Percentiles rank a stretch among this genome's conserved stretches.
phyloP scores from a whole-genome alignment of 2,797 vertebrate species.

The Merluccius polli region DNA sequence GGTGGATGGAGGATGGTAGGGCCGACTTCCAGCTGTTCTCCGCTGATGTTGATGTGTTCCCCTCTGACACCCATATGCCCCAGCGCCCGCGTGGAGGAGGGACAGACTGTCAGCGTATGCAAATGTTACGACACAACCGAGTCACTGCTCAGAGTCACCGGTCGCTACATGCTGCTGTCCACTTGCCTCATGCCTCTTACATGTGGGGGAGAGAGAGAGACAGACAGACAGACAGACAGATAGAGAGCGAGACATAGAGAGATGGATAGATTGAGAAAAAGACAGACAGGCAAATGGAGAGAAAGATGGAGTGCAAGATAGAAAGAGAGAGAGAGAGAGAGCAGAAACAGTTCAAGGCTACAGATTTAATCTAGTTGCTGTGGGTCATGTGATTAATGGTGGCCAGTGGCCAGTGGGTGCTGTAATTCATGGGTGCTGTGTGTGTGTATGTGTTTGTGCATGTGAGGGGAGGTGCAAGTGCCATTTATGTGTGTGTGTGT shows the following conservation, averaged over 20 bases:
- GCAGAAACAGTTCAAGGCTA: constrained; percentile 67
- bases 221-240: not conserved
- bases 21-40: not conserved
- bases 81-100: not conserved
- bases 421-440: constrained; percentile 68
- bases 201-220: not conserved
- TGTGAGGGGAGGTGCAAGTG: constrained; percentile 30
- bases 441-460: constrained; percentile 8
- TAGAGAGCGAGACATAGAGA: not conserved
- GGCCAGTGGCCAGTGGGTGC: constrained; percentile 65
- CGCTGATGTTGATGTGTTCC: not conserved
- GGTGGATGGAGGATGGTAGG: not conserved
- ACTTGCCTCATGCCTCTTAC: not conserved
- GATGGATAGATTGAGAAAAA: not conserved
- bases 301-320: constrained; percentile 10
- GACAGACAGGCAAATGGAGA: not conserved
- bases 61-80: not conserved
- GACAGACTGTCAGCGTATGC: not conserved
- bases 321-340: constrained; percentile 49
- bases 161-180: not conserved
- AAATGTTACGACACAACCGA: not conserved
- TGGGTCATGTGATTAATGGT: constrained; percentile 73
- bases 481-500: not conserved
- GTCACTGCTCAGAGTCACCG: not conserved
- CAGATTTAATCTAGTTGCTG: constrained; percentile 73